phyloP scores from a whole-genome alignment of 2,113 vertebrate species.

The Circaetus gallicus region DNA sequence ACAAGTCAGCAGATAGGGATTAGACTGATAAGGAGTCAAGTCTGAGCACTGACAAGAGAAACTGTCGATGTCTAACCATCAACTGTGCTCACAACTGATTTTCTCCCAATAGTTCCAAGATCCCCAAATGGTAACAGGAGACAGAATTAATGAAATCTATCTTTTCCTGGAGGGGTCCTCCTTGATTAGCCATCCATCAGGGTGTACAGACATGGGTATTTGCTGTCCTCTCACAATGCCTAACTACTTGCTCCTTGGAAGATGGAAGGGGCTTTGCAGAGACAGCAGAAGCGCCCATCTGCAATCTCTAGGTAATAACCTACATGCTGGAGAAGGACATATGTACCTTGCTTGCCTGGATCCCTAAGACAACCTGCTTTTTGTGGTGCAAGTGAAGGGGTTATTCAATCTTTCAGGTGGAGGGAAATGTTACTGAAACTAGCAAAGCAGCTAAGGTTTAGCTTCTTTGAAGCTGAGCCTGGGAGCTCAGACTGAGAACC shows the following conservation, averaged over 20 bases:
- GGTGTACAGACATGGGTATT: not conserved
- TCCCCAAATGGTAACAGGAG: not conserved
- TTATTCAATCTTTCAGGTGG: slow-evolving; percentile 28
- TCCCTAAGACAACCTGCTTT: slow-evolving; percentile 1
- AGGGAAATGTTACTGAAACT: not conserved
- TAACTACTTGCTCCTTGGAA: not conserved
- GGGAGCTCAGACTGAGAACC: slow-evolving; percentile 26
- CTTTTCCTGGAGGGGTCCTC: not conserved
- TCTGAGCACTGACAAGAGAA: not conserved
- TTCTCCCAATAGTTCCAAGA: not conserved
- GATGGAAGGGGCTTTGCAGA: not conserved
- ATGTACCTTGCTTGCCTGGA: not conserved
- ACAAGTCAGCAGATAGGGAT: not conserved
- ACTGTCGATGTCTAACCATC: not conserved
- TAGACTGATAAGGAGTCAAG: not conserved
- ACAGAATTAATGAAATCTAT: not conserved
- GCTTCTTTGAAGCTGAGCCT: not conserved
- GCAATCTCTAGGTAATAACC: slow-evolving; percentile 5
- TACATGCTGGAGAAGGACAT: not conserved
- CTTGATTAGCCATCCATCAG: not conserved
- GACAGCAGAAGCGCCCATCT: not conserved
- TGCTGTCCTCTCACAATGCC: not conserved
- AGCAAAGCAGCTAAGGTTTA: slow-evolving; percentile 4
- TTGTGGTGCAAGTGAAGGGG: not conserved
- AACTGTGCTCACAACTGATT: not conserved